A percentile compares a stretch with the other conserved stretches of the same genome.
These are phyloP conservation scores for Dicerorhinus sumatrensis DNA, from an alignment of 2,113 vertebrate species.

Conservation along the genomic window DNA sequence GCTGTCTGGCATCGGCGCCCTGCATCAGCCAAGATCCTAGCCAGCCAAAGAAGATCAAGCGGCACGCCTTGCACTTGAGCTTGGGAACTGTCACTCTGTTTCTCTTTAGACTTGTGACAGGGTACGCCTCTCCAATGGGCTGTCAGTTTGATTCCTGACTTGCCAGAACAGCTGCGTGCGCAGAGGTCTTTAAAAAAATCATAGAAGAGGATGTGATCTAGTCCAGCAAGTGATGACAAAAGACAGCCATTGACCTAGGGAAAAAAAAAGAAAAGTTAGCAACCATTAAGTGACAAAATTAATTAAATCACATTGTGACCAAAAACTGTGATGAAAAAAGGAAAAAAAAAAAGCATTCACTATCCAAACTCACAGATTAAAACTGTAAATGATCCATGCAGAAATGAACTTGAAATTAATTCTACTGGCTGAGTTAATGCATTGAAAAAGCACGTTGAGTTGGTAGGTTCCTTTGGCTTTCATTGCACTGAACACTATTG, in stretches of 20 bases:
- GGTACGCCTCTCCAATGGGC: constrained; percentile 61
- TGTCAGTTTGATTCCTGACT: constrained; percentile 82
- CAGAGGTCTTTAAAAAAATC: constrained; percentile 79
- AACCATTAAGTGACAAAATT: constrained; percentile 55
- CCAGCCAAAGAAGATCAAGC: constrained; percentile 69
- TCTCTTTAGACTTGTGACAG: constrained; percentile 76
- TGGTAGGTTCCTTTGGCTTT: constrained; percentile 27
- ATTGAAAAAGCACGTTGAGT: constrained; percentile 35
- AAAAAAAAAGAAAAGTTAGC: background rate
- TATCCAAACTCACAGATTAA: constrained; percentile 50
- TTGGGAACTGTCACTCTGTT: constrained; percentile 76
- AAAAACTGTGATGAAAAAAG: constrained; percentile 39
- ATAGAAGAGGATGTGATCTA: constrained; percentile 2
- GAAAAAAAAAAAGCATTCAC: background rate
- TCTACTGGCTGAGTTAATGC: constrained; percentile 20
- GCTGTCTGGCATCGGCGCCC: constrained; percentile 70
- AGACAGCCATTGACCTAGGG: background rate
- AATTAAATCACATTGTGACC: constrained; percentile 58
- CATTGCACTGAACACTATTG: background rate
- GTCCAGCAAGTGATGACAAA: constrained; percentile 46
- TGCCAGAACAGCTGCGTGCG: constrained; percentile 63
- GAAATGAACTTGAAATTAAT: constrained; percentile 62
- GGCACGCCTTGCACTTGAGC: constrained; percentile 73
- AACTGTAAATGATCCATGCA: constrained; percentile 37
- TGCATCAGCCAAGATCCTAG: constrained; percentile 63